Conservation (phyloP, 2,888 invertebrate species). For the Gastrophysa polygoni region DNA sequence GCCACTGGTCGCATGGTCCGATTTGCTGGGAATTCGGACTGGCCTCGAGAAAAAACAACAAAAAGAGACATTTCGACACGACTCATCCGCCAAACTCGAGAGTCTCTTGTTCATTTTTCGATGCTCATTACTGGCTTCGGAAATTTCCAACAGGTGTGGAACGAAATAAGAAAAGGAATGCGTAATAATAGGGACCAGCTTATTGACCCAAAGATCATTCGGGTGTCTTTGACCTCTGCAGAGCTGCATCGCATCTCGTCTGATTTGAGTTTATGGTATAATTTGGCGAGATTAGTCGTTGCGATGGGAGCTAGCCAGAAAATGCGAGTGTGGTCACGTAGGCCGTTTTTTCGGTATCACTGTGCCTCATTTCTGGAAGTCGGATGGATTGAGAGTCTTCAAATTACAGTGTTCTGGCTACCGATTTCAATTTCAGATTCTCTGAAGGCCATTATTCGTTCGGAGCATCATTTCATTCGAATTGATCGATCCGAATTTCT, state of each 20-base stretch:
- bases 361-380: neutral
- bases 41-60: slow-evolving; percentile 19
- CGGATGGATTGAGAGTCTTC: neutral
- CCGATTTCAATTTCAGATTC: neutral
- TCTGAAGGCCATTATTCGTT: neutral
- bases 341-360: neutral
- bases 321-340: neutral
- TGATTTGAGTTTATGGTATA: neutral
- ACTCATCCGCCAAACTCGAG: slow-evolving; percentile 19
- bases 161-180: slow-evolving; percentile 12
- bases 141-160: slow-evolving; percentile 28
- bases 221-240: slow-evolving; percentile 1
- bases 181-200: slow-evolving; percentile 21
- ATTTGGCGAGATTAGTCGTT: neutral
- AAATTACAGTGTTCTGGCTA: neutral
- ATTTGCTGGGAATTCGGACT: slow-evolving; percentile 24
- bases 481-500: neutral
- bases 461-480: neutral
- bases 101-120: slow-evolving; percentile 24
- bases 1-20: neutral
- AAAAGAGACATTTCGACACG: slow-evolving; percentile 12
- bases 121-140: slow-evolving; percentile 19
- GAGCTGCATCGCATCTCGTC: neutral
- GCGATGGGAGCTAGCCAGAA: neutral
- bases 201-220: slow-evolving; percentile 15